Conservation (phyloP, 2,888 invertebrate genomes). For the Stramonita haemastoma region DNA sequence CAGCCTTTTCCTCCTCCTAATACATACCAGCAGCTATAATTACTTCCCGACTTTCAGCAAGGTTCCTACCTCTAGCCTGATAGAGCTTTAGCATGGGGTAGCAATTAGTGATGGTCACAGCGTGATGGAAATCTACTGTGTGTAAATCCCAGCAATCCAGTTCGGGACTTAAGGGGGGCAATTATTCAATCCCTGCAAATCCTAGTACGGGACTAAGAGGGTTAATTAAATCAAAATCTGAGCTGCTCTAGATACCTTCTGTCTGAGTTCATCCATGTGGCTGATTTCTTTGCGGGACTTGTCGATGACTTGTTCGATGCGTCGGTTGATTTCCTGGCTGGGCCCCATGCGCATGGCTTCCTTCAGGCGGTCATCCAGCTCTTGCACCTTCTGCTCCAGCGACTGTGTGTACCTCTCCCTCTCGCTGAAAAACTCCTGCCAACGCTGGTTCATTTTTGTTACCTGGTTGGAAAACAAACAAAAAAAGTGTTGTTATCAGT, state of each 20-base stretch:
- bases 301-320: constrained; percentile 36
- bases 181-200: too few species aligned
- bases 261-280: constrained; percentile 25
- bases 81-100: too few species aligned
- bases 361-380: constrained; percentile 47
- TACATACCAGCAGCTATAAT: too few species aligned
- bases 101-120: too few species aligned
- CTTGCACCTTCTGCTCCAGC: constrained; percentile 51
- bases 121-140: too few species aligned
- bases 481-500: background rate
- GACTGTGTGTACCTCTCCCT: constrained; percentile 54
- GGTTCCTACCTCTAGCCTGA: too few species aligned
- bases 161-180: too few species aligned
- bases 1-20: too few species aligned
- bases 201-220: too few species aligned
- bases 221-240: background rate
- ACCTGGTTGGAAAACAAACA: constrained; percentile 51
- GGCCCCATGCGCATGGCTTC: constrained; percentile 27
- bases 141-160: too few species aligned
- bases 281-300: constrained; percentile 41
- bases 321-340: constrained; percentile 39
- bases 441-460: constrained; percentile 66
- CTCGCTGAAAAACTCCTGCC: constrained; percentile 66
- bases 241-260: constrained; percentile 26
- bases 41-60: too few species aligned